Conservation (phyloP, 2,113 vertebrate genomes). For the Phalacrocorax carbo region DNA sequence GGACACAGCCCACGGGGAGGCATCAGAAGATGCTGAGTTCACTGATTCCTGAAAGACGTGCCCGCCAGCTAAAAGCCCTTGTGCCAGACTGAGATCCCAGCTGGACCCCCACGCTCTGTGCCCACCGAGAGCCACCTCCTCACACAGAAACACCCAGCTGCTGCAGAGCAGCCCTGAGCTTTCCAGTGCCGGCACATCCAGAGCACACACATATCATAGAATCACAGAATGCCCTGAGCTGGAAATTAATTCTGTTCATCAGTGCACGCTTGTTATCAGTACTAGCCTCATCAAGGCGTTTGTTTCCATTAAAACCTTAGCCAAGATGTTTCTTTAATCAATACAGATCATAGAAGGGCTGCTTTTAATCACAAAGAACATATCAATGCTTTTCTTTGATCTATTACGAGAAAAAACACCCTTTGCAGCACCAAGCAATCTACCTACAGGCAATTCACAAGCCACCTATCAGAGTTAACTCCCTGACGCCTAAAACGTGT, state of each 20-base stretch:
- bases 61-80: background rate
- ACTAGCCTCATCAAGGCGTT: slow-evolving; percentile 15
- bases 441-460: background rate
- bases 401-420: background rate
- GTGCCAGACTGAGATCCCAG: background rate
- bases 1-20: accelerated
- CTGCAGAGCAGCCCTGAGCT: accelerated
- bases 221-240: too few relatives aligned
- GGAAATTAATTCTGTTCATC: slow-evolving; percentile 1
- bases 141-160: background rate
- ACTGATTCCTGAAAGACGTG: background rate
- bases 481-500: background rate
- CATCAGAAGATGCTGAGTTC: background rate
- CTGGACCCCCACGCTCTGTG: accelerated
- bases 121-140: background rate
- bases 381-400: background rate
- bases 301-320: background rate
- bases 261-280: background rate
- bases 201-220: background rate
- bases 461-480: background rate
- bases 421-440: background rate
- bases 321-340: slow-evolving; percentile 19
- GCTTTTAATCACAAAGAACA: slow-evolving; percentile 2
- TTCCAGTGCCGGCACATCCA: accelerated
- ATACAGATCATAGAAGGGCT: background rate